Evolutionary conservation across 2,797 vertebrate genomes (phyloP).

Genomic region (Sardinella longiceps): DNA sequence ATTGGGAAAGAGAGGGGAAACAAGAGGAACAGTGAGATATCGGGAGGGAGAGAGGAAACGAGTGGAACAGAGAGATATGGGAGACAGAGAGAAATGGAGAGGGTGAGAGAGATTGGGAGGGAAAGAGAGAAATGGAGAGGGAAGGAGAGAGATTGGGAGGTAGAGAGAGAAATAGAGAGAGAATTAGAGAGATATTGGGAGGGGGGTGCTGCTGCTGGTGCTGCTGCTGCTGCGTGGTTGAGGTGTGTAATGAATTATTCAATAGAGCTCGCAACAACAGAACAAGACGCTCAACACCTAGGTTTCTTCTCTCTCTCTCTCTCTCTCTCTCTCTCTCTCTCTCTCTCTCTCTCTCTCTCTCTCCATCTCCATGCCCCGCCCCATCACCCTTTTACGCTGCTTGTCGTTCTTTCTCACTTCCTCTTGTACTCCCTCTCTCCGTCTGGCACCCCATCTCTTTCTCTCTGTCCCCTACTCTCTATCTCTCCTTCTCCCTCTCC

Average conservation of each 20-base stretch:
- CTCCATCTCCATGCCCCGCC: too few relatives aligned
- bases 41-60: not conserved
- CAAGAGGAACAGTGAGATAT: too few relatives aligned
- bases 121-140: not conserved
- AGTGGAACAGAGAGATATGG: slow-evolving; percentile 12
- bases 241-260: slow-evolving; percentile 54
- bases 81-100: not conserved
- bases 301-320: slow-evolving; percentile 31
- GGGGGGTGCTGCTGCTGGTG: not conserved
- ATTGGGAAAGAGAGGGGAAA: too few relatives aligned
- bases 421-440: too few relatives aligned
- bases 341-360: not conserved
- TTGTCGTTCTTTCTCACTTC: too few relatives aligned
- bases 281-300: slow-evolving; percentile 44
- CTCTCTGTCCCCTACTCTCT: too few relatives aligned
- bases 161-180: not conserved
- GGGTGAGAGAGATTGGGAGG: not conserved
- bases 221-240: not conserved
- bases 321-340: not conserved
- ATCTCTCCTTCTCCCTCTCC: too few relatives aligned
- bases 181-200: not conserved
- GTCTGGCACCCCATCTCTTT: too few relatives aligned
- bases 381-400: not conserved
- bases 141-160: not conserved
- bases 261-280: slow-evolving; percentile 36